Conservation (phyloP, 2,888 invertebrate species). For the Dicycla oo region DNA sequence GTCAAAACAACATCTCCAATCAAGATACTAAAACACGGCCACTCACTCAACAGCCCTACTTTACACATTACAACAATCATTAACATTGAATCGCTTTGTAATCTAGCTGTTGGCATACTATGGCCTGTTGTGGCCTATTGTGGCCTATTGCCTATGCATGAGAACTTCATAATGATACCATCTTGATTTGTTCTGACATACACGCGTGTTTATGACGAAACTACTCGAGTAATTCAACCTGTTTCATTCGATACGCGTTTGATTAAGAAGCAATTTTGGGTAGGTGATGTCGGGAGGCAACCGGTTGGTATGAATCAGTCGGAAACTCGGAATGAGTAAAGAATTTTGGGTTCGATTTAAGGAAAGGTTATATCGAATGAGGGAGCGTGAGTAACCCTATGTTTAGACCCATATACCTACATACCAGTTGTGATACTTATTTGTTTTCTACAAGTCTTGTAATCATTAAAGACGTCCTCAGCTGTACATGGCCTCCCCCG, state of each 20-base stretch:
- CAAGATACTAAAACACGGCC: background rate
- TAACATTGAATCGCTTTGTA: conserved; percentile 68
- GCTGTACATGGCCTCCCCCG: too few relatives aligned
- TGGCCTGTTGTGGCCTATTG: conserved; percentile 30
- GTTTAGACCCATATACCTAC: background rate
- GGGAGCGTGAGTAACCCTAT: background rate
- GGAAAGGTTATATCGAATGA: background rate
- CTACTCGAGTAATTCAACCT: conserved; percentile 25
- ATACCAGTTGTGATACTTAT: background rate
- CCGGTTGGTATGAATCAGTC: conserved; percentile 31
- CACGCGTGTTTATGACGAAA: conserved; percentile 50
- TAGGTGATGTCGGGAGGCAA: conserved; percentile 9
- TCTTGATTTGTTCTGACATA: conserved; percentile 55
- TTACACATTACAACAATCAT: conserved; percentile 54
- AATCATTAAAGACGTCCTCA: too few relatives aligned
- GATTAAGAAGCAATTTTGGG: conserved; percentile 35
- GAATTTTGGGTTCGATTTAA: conserved; percentile 22
- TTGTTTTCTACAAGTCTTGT: background rate
- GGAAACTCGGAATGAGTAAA: conserved; percentile 1
- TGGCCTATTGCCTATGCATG: conserved; percentile 54
- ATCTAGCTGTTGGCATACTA: conserved; percentile 45
- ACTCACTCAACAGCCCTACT: conserved; percentile 36
- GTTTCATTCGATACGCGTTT: conserved; percentile 39
- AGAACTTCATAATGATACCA: conserved; percentile 59
- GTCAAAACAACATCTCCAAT: background rate